Evolutionary conservation across 2,113 vertebrate genomes (phyloP), one percentile per base, ranked within the genome.

Genomic region (Hiodon tergisus): DNA sequence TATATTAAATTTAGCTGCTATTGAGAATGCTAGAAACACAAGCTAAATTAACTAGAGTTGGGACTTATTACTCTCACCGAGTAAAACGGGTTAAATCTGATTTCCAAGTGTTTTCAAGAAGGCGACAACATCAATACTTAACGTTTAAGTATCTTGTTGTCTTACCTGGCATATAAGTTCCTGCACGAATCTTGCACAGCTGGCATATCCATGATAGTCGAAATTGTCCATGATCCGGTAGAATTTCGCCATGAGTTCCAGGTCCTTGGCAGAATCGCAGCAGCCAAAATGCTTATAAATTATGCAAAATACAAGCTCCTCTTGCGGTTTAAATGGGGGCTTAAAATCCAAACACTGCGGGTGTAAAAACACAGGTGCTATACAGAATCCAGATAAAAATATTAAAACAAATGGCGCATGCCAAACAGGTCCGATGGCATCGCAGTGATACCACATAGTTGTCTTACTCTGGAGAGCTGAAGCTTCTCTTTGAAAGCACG

Each of bases 271-370:
- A 0, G 65, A 78, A 6, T 95, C 90, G 77, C 96, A 98, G 91
- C 96, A 98, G 85, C 96, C 96, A 68, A 98, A 97, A 63, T 91
- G 85, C 59, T 86, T 86, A 87, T 97, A 98, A 86, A 91, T 94
- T 0, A 85, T 78, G 88, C 96, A 98, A 79, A 98, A 95, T 74
- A 85, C 75, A 71, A 98, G 93, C 80, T 90, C 88, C 71, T 78
- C 77, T 59, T 83, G 87, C 53, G 95, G 93, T 77, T 90, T 85
- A 84, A 96, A 98, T n/a, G 96, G 96, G 48, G 96, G 94, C 82
- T 94, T 97, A 80, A 97, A 98, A 83, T 98, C 96, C 91, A 98
- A 79, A 85, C 96, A 98, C 83, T 98, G 96, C 7, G 96, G 96
- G 83, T 98, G 96, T 50, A 78, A 77, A 50, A 68, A 78, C 4